A percentile compares a stretch with the other conserved stretches of the same genome.
phyloP scores from a whole-genome alignment of 2,888 invertebrate genomes.

The Sycophila texana region DNA sequence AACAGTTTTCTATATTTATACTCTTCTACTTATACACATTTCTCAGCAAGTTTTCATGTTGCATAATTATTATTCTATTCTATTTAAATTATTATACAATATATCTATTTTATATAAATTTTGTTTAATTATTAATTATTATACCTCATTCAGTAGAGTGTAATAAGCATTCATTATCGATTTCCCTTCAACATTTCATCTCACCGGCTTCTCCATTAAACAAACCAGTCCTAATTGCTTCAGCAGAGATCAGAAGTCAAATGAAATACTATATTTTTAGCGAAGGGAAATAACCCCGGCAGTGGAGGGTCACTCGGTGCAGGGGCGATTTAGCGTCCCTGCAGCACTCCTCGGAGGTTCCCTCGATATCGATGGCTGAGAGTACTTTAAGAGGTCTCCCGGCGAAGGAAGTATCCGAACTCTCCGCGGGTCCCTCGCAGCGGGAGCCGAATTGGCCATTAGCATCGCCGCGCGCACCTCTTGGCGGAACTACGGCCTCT shows the following conservation, averaged over 20 bases:
- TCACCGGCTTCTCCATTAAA: neutral
- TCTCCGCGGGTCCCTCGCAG: constrained; percentile 6
- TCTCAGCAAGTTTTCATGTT: too few species aligned
- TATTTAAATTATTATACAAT: too few species aligned
- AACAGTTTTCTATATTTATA: too few species aligned
- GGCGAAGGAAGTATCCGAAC: constrained; percentile 31
- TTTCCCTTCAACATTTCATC: too few species aligned
- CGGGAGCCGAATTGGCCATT: constrained; percentile 45
- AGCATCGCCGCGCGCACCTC: constrained; percentile 32
- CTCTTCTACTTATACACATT: too few species aligned
- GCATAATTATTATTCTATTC: too few species aligned
- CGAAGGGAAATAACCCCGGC: constrained; percentile 9
- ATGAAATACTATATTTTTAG: constrained; percentile 16
- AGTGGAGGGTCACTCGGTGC: neutral
- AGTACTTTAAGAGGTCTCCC: constrained; percentile 27
- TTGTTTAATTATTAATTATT: too few species aligned
- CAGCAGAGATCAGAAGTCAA: neutral
- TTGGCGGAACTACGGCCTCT: neutral
- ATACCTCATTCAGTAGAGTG: too few species aligned
- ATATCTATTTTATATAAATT: too few species aligned
- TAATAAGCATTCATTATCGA: too few species aligned
- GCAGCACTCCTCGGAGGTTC: neutral
- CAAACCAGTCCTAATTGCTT: neutral
- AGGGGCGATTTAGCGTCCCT: constrained; percentile 2
- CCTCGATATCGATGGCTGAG: constrained; percentile 21